Conservation (phyloP, 2,113 vertebrate species). For the Martes martes region DNA sequence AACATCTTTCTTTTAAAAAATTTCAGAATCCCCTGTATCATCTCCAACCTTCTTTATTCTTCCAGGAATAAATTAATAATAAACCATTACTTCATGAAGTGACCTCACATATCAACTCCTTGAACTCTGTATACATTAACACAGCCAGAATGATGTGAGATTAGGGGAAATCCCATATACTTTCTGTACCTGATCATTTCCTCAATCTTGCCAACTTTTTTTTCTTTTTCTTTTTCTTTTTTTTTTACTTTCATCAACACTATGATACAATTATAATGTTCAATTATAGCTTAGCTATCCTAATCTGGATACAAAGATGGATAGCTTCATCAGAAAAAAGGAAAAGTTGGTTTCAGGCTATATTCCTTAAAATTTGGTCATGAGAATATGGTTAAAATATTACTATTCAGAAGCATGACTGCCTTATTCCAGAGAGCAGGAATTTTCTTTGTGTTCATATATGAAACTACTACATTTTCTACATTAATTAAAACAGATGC, state of each 20-base stretch:
- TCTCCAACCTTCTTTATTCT: background rate
- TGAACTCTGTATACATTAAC: conserved; percentile 33
- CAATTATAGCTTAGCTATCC: background rate
- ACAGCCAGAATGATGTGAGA: conserved; percentile 42
- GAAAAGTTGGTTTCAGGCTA: background rate
- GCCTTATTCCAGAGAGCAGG: background rate
- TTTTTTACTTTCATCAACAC: conserved; percentile 31
- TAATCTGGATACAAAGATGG: background rate
- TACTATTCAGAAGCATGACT: background rate
- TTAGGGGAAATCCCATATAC: conserved; percentile 59
- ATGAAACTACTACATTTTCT: background rate
- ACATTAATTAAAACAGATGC: background rate
- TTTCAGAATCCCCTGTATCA: conserved; percentile 8
- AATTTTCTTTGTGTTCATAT: background rate
- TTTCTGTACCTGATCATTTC: conserved; percentile 35
- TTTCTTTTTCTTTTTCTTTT: background rate
- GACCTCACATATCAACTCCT: conserved; percentile 52
- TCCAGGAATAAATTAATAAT: conserved; percentile 24
- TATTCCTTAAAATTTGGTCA: background rate
- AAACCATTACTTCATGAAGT: conserved; percentile 52
- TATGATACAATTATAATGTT: conserved; percentile 6
- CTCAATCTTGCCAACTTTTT: background rate
- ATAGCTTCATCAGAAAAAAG: background rate
- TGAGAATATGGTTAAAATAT: background rate
- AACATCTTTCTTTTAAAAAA: conserved; percentile 42